Percentiles rank a stretch among this genome's conserved stretches.
These are phyloP conservation scores for Ganaspis sp. DNA, from an alignment of 1,140 invertebrate genomes.

Conservation along the genomic window DNA sequence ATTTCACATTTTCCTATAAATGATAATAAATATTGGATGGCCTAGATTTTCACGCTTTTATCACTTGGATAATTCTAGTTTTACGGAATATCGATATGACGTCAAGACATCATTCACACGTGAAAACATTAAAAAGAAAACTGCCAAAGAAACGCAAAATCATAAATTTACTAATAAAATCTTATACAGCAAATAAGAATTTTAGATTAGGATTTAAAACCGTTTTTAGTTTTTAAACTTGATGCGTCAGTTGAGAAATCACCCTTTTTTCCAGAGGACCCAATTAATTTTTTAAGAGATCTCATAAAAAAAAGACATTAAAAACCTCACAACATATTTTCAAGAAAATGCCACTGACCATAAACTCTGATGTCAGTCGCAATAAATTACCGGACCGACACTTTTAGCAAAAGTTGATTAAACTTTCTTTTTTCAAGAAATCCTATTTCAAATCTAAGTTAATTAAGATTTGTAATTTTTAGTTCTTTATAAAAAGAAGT, in stretches of 20 bases:
- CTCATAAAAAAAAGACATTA: not conserved
- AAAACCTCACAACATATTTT: not conserved
- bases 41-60: not conserved
- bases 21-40: not conserved
- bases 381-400: not conserved
- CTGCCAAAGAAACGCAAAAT: not conserved
- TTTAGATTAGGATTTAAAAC: too few species aligned
- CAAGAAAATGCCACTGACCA: not conserved
- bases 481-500: too few species aligned
- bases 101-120: not conserved
- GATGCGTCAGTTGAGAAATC: too few species aligned
- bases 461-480: too few species aligned
- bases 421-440: too few species aligned
- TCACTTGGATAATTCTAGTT: not conserved
- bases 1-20: not conserved
- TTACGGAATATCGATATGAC: conserved; percentile 16
- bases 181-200: too few species aligned
- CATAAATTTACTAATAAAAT: not conserved
- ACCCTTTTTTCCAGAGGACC: not conserved
- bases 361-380: not conserved
- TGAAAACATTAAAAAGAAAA: not conserved
- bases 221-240: too few species aligned
- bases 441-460: too few species aligned
- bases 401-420: not conserved
- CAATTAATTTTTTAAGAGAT: not conserved